Percentiles rank a stretch among this genome's conserved stretches.
Conservation (phyloP, 1,140 invertebrate genomes). For the Acromyrmex echinatior region DNA sequence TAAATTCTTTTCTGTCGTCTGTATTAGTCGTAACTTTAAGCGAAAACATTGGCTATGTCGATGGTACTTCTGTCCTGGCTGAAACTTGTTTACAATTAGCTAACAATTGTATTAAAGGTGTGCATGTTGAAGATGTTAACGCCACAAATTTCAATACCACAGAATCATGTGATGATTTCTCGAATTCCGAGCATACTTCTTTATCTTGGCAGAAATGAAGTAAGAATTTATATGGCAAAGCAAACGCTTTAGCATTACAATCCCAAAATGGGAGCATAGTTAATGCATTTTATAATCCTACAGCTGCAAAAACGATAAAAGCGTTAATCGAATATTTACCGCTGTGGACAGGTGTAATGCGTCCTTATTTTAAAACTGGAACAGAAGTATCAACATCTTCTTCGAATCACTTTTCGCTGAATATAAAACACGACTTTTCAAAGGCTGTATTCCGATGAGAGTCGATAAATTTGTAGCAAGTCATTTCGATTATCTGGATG, state of each 20-base stretch:
- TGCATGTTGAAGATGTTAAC: not conserved
- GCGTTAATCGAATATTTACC: too few relatives aligned
- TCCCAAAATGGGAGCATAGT: not conserved
- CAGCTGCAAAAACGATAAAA: not conserved
- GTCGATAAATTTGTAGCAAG: slow-evolving; percentile 7
- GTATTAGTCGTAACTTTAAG: not conserved
- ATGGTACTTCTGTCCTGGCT: not conserved
- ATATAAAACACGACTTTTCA: slow-evolving; percentile 1
- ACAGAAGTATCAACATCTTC: slow-evolving; percentile 7
- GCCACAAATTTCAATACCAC: not conserved
- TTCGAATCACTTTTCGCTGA: slow-evolving; percentile 7
- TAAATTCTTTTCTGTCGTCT: not conserved
- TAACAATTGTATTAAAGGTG: not conserved
- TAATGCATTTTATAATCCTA: slow-evolving; percentile 4
- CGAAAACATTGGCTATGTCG: not conserved
- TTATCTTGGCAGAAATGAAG: too few relatives aligned
- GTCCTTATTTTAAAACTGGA: not conserved
- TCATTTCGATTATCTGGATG: slow-evolving; percentile 17
- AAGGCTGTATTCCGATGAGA: slow-evolving; percentile 14
- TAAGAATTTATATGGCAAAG: too few relatives aligned
- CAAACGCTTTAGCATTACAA: too few relatives aligned
- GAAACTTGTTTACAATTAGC: not conserved
- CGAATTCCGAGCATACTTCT: too few relatives aligned
- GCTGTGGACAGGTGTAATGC: not conserved
- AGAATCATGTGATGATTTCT: not conserved